These are phyloP conservation scores for Puffinus mauretanicus DNA, from an alignment of 2,113 vertebrate species.

Conservation along the genomic window DNA sequence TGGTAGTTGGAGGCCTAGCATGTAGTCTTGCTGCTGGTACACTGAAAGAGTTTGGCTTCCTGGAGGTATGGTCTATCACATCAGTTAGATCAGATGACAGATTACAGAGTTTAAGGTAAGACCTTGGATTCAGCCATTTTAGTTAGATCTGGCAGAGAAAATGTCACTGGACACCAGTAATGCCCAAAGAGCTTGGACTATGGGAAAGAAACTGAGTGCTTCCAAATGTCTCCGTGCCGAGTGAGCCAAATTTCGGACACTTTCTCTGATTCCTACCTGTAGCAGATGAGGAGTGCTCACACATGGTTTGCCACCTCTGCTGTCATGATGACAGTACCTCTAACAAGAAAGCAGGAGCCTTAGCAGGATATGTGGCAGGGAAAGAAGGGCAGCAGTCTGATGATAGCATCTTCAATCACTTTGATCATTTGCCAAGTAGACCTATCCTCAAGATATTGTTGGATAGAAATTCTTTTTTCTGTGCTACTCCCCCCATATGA, in stretches of 20 bases:
- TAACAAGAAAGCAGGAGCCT: background rate
- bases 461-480: background rate
- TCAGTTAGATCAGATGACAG: background rate
- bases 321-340: background rate
- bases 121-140: background rate
- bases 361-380: background rate
- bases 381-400: background rate
- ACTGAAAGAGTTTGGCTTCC: background rate
- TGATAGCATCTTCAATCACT: background rate
- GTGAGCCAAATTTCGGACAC: background rate
- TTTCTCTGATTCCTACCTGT: background rate
- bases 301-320: background rate
- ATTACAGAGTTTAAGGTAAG: background rate
- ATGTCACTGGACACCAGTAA: background rate
- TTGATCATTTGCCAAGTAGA: background rate
- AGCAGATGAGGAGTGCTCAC: background rate
- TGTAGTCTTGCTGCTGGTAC: background rate
- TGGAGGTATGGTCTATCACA: background rate
- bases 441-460: background rate
- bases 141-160: background rate
- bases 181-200: background rate
- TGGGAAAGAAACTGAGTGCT: background rate
- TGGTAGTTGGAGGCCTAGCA: background rate
- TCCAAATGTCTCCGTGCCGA: background rate
- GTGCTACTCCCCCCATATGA: background rate